Conservation (phyloP, 1,140 invertebrate genomes). For the Zaprionus taronus region DNA sequence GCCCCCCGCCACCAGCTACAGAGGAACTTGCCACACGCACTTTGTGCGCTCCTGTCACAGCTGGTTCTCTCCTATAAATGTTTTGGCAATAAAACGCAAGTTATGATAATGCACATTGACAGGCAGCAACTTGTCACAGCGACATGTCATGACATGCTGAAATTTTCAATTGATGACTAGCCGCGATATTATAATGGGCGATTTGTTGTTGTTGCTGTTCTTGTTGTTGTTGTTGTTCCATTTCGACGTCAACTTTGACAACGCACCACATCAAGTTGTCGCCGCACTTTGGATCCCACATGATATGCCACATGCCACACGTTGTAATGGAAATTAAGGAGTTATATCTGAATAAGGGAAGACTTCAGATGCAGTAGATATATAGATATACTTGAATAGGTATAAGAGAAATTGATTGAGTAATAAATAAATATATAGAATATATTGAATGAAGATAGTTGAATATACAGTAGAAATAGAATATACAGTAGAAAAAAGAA, state of each 20-base stretch:
- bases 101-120: constrained; percentile 81
- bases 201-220: constrained; percentile 22
- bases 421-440: no score
- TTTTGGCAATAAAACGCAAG: constrained; percentile 78
- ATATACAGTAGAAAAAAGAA: no score
- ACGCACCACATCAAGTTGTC: constrained; percentile 1
- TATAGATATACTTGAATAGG: no score
- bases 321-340: background rate
- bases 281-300: background rate
- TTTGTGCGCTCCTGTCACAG: constrained; percentile 50
- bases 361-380: background rate
- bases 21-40: constrained; percentile 69
- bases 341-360: background rate
- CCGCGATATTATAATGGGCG: constrained; percentile 49
- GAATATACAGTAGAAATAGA: no score
- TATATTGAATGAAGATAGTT: no score
- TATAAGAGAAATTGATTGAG: no score
- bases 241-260: background rate
- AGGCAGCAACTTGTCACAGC: constrained; percentile 52
- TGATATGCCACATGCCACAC: background rate
- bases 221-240: background rate
- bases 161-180: constrained; percentile 52
- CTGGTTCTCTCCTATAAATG: constrained; percentile 64
- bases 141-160: constrained; percentile 50
- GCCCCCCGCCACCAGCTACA: background rate